Evolutionary conservation across 2,113 vertebrate genomes (phyloP), one percentile per base, ranked within the genome.

Genomic region (Andinoacara biseriatus): DNA sequence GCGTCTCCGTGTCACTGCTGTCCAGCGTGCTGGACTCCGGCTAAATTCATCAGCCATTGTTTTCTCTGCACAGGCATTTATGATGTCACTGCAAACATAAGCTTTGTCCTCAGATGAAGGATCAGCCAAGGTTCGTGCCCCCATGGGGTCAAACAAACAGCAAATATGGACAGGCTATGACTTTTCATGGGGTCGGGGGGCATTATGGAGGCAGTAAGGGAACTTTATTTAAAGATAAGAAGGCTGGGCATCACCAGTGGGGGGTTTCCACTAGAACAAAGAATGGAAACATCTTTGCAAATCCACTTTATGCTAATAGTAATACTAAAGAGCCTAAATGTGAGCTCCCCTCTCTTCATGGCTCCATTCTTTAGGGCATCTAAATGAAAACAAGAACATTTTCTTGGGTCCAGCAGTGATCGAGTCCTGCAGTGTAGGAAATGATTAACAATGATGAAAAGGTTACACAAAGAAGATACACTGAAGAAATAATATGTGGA

Each of bases 61-160:
- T 91, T 84, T 90, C 90, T 81, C 87, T 81, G 87, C 86, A 17
- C 82, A 90, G 93, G 90, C 90, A 89, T 94, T 93, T 93, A 93
- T 93, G 88, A 93, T 91, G 91, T 93, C 93, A 94, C 91, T 76
- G 93, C 93, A 95, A 94, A 95, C 93, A 93, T 93, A 94, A 94
- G 93, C 94, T 93, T 94, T 94, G 93, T 94, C 91, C 93, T 92
- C 85, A 91, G 87, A 91, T 94, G 92, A 93, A 94, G 91, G 94
- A 94, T 93, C 91, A 91, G 91, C 86, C 88, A 89, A 88, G 91
- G 93, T 93, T 86, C 87, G 79, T 60, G 93, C 67, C 91, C 93
- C 54, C 9, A 17, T 58, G 87, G 90, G 94, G 91, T 94, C 94
- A 93, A 93, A 78, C 94, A 93, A 95, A 93, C 91, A 94, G 86